Base-by-base conservation (phyloP, 2,797 vertebrate species). In the Brachyrhaphis roseni region DNA sequence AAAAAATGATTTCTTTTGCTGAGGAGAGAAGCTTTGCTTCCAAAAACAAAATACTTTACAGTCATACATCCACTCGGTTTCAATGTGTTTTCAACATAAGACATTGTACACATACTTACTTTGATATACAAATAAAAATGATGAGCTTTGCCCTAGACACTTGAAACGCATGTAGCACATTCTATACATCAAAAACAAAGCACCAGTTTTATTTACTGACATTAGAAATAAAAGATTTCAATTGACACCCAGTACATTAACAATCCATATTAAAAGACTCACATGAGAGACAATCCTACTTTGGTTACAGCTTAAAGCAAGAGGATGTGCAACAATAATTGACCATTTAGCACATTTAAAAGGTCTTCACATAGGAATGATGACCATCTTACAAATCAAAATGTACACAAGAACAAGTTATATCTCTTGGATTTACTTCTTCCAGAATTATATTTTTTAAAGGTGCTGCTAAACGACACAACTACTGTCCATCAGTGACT, bases 291-390 rank as follows among this genome's bases (percentile, higher is more conserved):
- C 82, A 86, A 45, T 76, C 47, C 87, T 85, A 91, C 79, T 93
- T 89, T 91, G 87, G 87, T 90, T 87, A 87, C 81, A 91, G 90
- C 88, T 87, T 84, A 81, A 90, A 87, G 88, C 82, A 78, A 87
- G 68, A 28, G 84, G 80, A 68, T 84, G 68, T 84, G 78, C 79
- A 83, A 88, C 82, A 90, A 66, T 80, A 64, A 84, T 72, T 77
- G 3, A 78, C 75, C 85, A 90, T 81, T 81, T 74, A 81, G 86
- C 76, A 91, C 88, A 80, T 83, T 78, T 82, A 84, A 83, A 87
- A 84, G 62, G 72, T 89, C 82, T 90, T 79, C 72, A 86, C 78
- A 90, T 78, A 88, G 80, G 80, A 87, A 79, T 43, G 80, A 64
- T 87, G 80, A 83, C 79, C 59, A 13, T 20, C 85, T 84, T 36